phyloP scores from a whole-genome alignment of 2,113 vertebrate species.

The Maccullochella peelii region DNA sequence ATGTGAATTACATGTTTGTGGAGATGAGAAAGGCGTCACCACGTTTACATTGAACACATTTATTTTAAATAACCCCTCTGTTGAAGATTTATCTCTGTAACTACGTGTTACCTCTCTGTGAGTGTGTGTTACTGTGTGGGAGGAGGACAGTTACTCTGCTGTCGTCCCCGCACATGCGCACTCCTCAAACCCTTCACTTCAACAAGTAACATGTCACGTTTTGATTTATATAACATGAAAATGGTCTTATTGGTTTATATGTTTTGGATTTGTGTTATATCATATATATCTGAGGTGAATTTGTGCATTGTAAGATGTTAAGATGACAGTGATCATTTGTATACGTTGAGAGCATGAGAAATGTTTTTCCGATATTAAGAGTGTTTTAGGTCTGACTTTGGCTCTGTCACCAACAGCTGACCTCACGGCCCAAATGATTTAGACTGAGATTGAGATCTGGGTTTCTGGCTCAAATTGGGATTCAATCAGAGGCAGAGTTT shows the following conservation, averaged over 20 bases:
- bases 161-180: neutral
- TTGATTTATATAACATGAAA: neutral
- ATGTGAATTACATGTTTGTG: constrained; percentile 2
- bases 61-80: neutral
- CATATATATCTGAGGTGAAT: too few species aligned
- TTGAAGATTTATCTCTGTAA: constrained; percentile 1
- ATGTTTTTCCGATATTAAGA: too few species aligned
- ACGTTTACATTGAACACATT: neutral
- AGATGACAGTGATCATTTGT: too few species aligned
- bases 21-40: neutral
- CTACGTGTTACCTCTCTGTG: neutral
- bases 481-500: too few species aligned
- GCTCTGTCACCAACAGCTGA: neutral
- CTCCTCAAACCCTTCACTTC: neutral
- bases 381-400: neutral
- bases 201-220: neutral
- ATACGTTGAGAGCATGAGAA: too few species aligned
- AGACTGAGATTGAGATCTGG: too few species aligned
- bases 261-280: too few species aligned
- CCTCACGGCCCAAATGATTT: neutral
- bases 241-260: too few species aligned
- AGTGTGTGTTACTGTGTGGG: neutral
- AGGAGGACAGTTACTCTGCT: neutral
- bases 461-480: too few species aligned
- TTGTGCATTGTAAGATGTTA: too few species aligned